Conservation (phyloP, 2,888 invertebrate genomes). For the Elysia crispata region DNA sequence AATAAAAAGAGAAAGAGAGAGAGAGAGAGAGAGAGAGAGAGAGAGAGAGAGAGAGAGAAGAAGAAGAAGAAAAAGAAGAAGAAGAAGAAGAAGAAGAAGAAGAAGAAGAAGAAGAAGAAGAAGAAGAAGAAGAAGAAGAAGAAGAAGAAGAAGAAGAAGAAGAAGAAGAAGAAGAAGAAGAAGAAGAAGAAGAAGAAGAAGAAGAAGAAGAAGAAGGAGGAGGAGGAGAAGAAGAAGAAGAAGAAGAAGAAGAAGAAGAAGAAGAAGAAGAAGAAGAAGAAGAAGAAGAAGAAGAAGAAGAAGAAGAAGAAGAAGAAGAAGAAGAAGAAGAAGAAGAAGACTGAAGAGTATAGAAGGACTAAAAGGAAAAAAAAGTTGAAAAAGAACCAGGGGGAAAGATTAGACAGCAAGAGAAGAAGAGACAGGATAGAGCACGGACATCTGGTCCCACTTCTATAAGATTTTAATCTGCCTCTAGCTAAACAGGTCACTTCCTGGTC, state of each 20-base stretch:
- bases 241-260: background rate
- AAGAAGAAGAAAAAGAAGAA: conserved; percentile 10
- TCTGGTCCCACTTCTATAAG: too few species aligned
- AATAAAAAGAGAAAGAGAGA: conserved; percentile 13
- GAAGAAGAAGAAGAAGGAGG: background rate
- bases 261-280: background rate
- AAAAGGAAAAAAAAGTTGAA: background rate
- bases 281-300: background rate
- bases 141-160: conserved; percentile 14
- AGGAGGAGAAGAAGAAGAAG: conserved; percentile 1
- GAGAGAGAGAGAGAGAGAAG: background rate
- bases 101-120: conserved; percentile 25
- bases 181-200: background rate
- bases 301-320: background rate
- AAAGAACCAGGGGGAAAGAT: too few species aligned
- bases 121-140: conserved; percentile 3
- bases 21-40: conserved; percentile 15
- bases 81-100: conserved; percentile 38
- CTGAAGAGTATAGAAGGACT: background rate
- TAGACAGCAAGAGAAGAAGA: too few species aligned
- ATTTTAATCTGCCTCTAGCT: too few species aligned
- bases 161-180: background rate
- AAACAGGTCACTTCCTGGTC: too few species aligned
- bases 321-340: background rate
- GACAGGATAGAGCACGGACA: too few species aligned